phyloP scores from a whole-genome alignment of 2,797 vertebrate species.

The Poecile montanus region DNA sequence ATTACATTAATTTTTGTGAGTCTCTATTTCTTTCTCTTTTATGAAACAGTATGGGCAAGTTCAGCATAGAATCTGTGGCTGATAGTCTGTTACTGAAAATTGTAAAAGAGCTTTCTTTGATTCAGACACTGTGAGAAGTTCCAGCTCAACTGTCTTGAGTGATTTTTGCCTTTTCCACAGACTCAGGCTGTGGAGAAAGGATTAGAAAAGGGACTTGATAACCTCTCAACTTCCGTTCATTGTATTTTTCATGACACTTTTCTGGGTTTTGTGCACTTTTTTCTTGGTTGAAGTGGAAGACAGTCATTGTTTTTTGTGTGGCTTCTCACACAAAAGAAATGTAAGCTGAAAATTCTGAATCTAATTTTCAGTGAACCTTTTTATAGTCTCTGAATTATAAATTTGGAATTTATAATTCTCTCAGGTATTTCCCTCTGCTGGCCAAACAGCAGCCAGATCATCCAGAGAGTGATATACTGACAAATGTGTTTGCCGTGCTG shows the following conservation, averaged over 20 bases:
- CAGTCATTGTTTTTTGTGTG: neutral
- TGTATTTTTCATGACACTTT: neutral
- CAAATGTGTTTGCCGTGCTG: slow-evolving; percentile 89
- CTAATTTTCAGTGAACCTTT: neutral
- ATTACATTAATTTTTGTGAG: neutral
- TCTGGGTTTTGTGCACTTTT: neutral
- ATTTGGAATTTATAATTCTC: neutral
- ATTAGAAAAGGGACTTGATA: neutral
- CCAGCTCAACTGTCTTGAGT: neutral
- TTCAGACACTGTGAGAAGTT: neutral
- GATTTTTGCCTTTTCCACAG: neutral
- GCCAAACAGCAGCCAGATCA: slow-evolving; percentile 86
- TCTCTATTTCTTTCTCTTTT: neutral
- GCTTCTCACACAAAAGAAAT: neutral
- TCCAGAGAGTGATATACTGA: slow-evolving; percentile 85
- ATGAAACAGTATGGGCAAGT: neutral
- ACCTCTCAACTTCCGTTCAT: neutral
- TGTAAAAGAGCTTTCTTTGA: neutral
- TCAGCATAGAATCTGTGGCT: neutral
- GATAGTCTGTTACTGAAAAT: neutral
- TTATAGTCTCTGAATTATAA: neutral
- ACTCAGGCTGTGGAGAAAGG: neutral
- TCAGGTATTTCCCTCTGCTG: slow-evolving; percentile 90
- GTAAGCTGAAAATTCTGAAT: neutral
- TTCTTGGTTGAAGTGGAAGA: neutral